phyloP scores from a whole-genome alignment of 2,888 invertebrate species.

The Theristus sp. region DNA sequence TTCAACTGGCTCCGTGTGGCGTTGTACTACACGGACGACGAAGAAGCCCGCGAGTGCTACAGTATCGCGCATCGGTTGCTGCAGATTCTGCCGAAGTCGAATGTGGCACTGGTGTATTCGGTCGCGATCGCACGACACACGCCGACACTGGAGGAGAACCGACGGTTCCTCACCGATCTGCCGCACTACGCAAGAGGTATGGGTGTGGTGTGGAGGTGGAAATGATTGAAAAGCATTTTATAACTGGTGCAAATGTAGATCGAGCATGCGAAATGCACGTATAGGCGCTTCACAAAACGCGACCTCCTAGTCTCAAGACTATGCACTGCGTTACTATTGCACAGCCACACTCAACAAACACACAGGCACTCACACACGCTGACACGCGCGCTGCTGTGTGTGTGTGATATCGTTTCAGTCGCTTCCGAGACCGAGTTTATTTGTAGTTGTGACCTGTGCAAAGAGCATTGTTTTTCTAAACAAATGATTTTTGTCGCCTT shows the following conservation, averaged over 20 bases:
- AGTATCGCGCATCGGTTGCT: not conserved
- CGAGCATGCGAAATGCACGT: too few relatives aligned
- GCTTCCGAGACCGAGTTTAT: too few relatives aligned
- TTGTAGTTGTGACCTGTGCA: not conserved
- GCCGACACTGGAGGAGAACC: conserved; percentile 1
- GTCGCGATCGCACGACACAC: not conserved
- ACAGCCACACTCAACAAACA: too few relatives aligned
- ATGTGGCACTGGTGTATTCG: not conserved
- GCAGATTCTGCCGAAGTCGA: not conserved
- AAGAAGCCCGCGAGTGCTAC: not conserved
- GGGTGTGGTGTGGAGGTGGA: too few relatives aligned
- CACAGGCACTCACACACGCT: too few relatives aligned
- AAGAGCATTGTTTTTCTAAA: not conserved
- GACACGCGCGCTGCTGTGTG: too few relatives aligned
- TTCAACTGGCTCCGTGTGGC: not conserved
- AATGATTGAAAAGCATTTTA: too few relatives aligned
- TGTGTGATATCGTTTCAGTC: too few relatives aligned
- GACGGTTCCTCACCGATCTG: not conserved
- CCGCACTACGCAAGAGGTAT: not conserved
- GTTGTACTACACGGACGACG: not conserved
- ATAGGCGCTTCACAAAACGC: too few relatives aligned
- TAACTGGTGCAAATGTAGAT: too few relatives aligned
- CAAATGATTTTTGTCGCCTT: not conserved
- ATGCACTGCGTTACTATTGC: too few relatives aligned
- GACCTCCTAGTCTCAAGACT: too few relatives aligned